phyloP scores from a whole-genome alignment of 2,113 vertebrate species.

The Psilopogon haemacephalus region DNA sequence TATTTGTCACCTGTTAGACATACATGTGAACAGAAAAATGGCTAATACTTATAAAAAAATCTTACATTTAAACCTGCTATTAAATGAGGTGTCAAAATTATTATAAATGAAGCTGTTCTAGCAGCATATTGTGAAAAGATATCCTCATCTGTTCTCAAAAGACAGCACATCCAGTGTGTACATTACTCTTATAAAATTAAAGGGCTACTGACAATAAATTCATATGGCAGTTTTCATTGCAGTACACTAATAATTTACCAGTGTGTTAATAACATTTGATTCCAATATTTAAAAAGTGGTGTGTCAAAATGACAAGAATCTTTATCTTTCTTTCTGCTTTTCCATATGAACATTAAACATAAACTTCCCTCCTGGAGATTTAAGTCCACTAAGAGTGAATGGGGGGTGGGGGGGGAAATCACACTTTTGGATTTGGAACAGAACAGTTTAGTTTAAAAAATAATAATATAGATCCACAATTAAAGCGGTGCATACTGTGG shows the following conservation, averaged over 20 bases:
- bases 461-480: neutral
- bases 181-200: conserved; percentile 6
- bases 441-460: neutral
- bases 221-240: neutral
- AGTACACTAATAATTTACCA: conserved; percentile 8
- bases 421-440: conserved; percentile 1
- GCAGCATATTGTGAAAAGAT: conserved; percentile 6
- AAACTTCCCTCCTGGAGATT: conserved; percentile 55
- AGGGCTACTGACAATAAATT: conserved; percentile 28
- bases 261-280: neutral
- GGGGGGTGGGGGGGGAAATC: neutral
- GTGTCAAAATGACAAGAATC: neutral
- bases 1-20: conserved; percentile 5
- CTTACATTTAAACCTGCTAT: neutral
- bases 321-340: neutral
- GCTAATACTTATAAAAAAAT: neutral
- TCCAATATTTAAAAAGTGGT: neutral
- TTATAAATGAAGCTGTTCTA: conserved; percentile 28
- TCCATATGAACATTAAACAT: neutral
- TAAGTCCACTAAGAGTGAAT: conserved; percentile 49
- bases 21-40: neutral
- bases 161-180: neutral
- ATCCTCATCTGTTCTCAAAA: neutral
- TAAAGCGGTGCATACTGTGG: neutral
- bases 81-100: conserved; percentile 8